Evolutionary conservation across 1,140 invertebrate genomes (phyloP), one percentile per base, ranked within the genome.

Genomic region (Lordiphosa collinella): DNA sequence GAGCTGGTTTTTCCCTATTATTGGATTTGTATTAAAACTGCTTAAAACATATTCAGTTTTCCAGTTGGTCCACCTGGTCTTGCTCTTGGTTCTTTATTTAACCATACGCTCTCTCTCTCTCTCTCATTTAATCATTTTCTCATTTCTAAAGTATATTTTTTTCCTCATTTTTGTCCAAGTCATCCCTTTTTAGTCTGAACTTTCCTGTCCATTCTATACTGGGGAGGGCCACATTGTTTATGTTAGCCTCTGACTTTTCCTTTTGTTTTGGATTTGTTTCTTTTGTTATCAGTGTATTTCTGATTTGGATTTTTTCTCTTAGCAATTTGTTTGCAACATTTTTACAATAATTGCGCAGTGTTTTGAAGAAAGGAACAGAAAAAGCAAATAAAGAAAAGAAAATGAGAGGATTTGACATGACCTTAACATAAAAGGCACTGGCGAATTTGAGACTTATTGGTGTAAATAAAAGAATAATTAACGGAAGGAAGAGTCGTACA

Each of bases 221-320:
- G 25, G 7, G 25, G 25, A 6, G 13, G 43, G n/a, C n/a, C 3
- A 25, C 9, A 32, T 46, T 46, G 25, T 48, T 13, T 48, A 25
- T 35, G 11, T 13, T 29, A 29, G 25, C 25, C 7, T 29, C 25
- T 29, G 25, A 29, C 25, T 29, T 29, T 13, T 16, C 31, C 8
- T 16, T 32, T 29, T 47, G 25, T 12, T 32, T 47, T 47, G 31
- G 29, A 34, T 35, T 48, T 48, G 2, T 11, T 48, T 12, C 46
- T 34, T 34, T 48, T 48, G 46, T 48, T 47, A 47, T 34, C 44
- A 35, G 35, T 48, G 46, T 48, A 35, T 11, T 48, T 47, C 11
- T 47, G 16, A 34, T 47, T 46, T n/a, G 25, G 25, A 22, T 41
- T 43, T 25, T 25, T 44, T 31, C 22, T n/a, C 22, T 44, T 44